These are phyloP conservation scores for Agapostemon virescens DNA, from an alignment of 2,888 invertebrate genomes.

Conservation along the genomic window DNA sequence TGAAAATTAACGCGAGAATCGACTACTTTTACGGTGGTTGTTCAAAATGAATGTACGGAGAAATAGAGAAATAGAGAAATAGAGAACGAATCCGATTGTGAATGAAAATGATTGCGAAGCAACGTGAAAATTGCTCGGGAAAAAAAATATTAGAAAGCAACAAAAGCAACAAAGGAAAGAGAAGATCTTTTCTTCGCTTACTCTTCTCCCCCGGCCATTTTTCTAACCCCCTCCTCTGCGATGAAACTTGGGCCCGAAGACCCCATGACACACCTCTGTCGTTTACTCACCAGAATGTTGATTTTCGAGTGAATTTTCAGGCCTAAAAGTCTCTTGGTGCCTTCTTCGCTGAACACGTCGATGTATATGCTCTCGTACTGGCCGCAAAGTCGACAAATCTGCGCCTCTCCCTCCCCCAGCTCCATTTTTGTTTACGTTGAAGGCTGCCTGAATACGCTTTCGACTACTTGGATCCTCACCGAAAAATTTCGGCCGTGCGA, in stretches of 20 bases:
- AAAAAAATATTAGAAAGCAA: background rate
- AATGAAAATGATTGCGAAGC: background rate
- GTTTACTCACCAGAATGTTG: conserved; percentile 77
- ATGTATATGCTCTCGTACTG: conserved; percentile 76
- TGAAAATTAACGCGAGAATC: background rate
- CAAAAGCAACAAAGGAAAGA: conserved; percentile 19
- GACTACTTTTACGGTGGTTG: background rate
- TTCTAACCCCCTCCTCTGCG: conserved; percentile 69
- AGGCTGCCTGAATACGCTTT: conserved; percentile 71
- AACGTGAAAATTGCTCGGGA: background rate
- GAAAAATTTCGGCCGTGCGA: conserved; percentile 31
- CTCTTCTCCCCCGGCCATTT: conserved; percentile 69
- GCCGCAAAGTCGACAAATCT: conserved; percentile 78
- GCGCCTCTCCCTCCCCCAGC: conserved; percentile 72
- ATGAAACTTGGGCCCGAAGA: conserved; percentile 56
- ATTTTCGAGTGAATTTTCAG: conserved; percentile 76
- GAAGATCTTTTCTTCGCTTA: conserved; percentile 33
- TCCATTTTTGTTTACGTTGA: conserved; percentile 76
- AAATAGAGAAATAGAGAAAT: background rate
- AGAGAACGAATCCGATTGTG: background rate
- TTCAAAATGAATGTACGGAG: background rate
- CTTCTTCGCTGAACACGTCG: conserved; percentile 78
- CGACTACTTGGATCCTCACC: conserved; percentile 63
- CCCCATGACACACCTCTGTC: conserved; percentile 41
- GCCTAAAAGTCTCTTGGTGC: conserved; percentile 74